Evolutionary conservation across 1,140 invertebrate genomes (phyloP).

Genomic region (Pogonomyrmex californicus): DNA sequence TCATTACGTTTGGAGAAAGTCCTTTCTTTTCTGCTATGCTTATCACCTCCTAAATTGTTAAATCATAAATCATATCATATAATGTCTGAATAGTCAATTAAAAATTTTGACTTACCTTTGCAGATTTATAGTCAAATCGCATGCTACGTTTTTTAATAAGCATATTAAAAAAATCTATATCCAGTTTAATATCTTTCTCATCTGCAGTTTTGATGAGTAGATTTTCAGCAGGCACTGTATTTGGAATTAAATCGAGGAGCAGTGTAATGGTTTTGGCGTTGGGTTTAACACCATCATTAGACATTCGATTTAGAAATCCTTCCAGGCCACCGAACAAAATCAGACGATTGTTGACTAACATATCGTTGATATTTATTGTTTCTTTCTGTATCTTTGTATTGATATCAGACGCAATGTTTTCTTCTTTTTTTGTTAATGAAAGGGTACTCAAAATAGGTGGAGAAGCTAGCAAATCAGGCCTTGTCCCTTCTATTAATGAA

Average conservation of each 20-base stretch:
- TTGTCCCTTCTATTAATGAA: slow-evolving; percentile 54
- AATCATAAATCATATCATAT: not conserved
- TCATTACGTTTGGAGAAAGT: slow-evolving; percentile 92
- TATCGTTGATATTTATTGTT: slow-evolving; percentile 68
- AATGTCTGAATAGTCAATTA: slow-evolving; percentile 31
- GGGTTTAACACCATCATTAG: slow-evolving; percentile 89
- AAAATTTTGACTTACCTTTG: slow-evolving; percentile 88
- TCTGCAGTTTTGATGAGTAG: slow-evolving; percentile 87
- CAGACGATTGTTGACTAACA: slow-evolving; percentile 89
- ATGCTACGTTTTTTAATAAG: slow-evolving; percentile 93
- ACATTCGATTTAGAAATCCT: slow-evolving; percentile 92
- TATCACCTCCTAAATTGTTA: slow-evolving; percentile 28
- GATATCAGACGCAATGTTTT: not conserved
- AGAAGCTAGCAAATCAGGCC: slow-evolving; percentile 78
- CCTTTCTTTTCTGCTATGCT: slow-evolving; percentile 77
- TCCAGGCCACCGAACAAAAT: slow-evolving; percentile 93
- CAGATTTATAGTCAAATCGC: slow-evolving; percentile 89
- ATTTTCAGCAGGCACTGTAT: slow-evolving; percentile 89
- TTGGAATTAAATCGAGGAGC: slow-evolving; percentile 91
- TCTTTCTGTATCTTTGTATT: not conserved
- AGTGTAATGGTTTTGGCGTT: slow-evolving; percentile 93
- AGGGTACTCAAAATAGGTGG: slow-evolving; percentile 77
- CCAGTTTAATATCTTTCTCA: slow-evolving; percentile 87
- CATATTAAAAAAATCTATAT: slow-evolving; percentile 95
- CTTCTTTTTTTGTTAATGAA: not conserved